A percentile compares a stretch with the other conserved stretches of the same genome.
Conservation (phyloP, 2,797 vertebrate species). For the Dipus sagitta region DNA sequence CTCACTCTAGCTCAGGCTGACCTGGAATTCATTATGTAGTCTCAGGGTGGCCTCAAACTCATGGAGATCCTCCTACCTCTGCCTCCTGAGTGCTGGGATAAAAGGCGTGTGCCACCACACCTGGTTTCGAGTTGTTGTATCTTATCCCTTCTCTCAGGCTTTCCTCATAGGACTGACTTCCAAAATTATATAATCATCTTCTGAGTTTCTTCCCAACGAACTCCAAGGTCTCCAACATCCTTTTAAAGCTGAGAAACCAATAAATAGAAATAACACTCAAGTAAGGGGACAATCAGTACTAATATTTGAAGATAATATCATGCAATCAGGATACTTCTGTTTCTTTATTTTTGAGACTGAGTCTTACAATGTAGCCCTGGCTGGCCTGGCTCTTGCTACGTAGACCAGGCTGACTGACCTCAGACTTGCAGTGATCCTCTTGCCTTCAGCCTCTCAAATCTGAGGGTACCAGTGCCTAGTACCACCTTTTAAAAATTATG, state of each 20-base stretch:
- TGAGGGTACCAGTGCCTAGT: neutral
- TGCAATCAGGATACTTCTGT: neutral
- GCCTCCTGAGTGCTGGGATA: no score
- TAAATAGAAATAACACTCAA: constrained; percentile 64
- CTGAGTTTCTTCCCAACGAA: constrained; percentile 59
- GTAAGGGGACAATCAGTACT: constrained; percentile 26
- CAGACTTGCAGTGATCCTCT: no score
- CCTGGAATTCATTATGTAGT: no score
- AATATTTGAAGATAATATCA: constrained; percentile 3
- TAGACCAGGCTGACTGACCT: neutral
- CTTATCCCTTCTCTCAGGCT: constrained; percentile 63
- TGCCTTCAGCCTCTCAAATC: no score
- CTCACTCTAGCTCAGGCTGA: no score
- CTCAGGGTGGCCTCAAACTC: no score
- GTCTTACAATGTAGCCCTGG: neutral
- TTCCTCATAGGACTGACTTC: constrained; percentile 66
- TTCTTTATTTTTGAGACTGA: no score
- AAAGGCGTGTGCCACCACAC: no score
- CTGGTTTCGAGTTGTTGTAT: constrained; percentile 44
- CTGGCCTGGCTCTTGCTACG: neutral
- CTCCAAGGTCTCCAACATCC: constrained; percentile 60
- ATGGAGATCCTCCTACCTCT: no score
- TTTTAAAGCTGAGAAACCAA: constrained; percentile 69
- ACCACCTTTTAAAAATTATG: neutral
- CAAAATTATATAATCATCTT: constrained; percentile 57